Evolutionary conservation across 2,888 invertebrate species (phyloP), one percentile per base, ranked within the genome.

Genomic region (Furcula furcula): DNA sequence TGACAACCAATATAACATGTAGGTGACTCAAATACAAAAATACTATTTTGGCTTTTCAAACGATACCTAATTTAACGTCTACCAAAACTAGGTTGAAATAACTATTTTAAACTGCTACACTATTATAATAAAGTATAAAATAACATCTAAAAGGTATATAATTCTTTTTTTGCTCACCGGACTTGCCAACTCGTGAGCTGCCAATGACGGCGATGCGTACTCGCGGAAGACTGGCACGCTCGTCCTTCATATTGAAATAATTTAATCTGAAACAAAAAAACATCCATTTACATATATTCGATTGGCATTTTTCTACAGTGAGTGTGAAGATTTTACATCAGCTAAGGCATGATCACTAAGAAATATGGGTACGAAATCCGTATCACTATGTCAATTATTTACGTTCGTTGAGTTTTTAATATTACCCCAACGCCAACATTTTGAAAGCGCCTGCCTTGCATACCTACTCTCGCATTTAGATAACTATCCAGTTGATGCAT

Each of bases 141-240:
- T 13, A n/a, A n/a, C n/a, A n/a, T 25, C 7, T 13, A 5, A 3
- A 9, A 2, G 13, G n/a, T 12, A 21, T 21, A n/a, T n/a, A n/a
- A n/a, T n/a, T n/a, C 10, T 21, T 21, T 21, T 45, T 48, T 40
- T 32, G 37, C 84, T 90, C 88, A 94, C 94, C 94, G 77, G 94
- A 94, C 91, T 94, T 94, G 67, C 94, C 94, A 58, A 94, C 94
- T 82, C 94, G 91, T 39, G 93, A 91, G 82, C 93, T 93, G 59
- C 94, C 94, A 57, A 94, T 91, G 51, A 94, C 94, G 33, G 93
- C 94, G 56, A 94, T 91, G 55, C 94, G 91, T 40, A 94, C 93
- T 62, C 93, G 92, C 43, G 93, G 91, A 51, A 91, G 86, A 53
- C 85, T 90, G 52, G 86, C 81, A 67, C 90, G 92, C 68, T 93